Evolutionary conservation across 2,797 vertebrate genomes (phyloP).

Genomic region (Sebastes miniatus): DNA sequence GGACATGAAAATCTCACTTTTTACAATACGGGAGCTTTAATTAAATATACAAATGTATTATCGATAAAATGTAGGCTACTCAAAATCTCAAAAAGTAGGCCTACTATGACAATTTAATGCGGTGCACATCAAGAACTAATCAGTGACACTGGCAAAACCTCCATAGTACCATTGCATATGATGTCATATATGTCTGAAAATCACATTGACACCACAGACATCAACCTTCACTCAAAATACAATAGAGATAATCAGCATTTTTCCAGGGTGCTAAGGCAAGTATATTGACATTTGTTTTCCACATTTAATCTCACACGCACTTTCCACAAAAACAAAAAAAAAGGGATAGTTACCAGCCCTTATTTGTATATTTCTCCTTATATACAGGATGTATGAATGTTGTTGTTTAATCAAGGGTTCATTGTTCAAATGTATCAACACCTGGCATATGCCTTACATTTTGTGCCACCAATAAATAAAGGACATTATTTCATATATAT

Average conservation of each 20-base stretch:
- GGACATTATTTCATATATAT: neutral
- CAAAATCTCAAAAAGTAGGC: neutral
- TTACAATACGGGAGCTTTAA: neutral
- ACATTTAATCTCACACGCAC: neutral
- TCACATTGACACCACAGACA: neutral
- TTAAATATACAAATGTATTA: neutral
- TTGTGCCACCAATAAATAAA: neutral
- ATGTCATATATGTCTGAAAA: neutral
- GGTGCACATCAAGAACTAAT: neutral
- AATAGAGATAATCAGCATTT: neutral
- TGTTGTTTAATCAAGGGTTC: neutral
- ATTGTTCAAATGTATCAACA: neutral
- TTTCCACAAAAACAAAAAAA: neutral
- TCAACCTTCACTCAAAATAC: neutral
- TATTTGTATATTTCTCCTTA: neutral
- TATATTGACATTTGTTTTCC: neutral
- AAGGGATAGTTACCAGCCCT: neutral
- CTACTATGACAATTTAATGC: neutral
- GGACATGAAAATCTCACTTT: neutral
- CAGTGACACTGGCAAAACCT: neutral
- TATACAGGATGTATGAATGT: neutral
- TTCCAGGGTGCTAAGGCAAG: neutral
- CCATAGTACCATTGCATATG: neutral
- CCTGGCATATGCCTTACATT: neutral
- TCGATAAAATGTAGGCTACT: neutral